Evolutionary conservation across 2,888 invertebrate species (phyloP), one percentile per base, ranked within the genome.

Genomic region (Drosophila robusta): DNA sequence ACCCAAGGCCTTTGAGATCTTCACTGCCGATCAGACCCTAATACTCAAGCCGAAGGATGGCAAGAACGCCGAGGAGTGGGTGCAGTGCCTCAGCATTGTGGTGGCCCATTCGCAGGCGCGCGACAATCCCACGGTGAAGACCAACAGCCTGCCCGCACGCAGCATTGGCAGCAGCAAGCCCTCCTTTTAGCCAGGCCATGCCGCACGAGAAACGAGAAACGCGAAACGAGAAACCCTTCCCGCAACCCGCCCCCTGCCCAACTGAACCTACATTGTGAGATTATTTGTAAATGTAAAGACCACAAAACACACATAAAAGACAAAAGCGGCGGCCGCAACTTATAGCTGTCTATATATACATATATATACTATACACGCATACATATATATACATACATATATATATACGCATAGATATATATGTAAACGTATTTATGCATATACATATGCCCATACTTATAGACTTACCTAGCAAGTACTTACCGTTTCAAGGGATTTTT

Each of bases 1-100:
- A 86, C 98, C 98, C 22, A 98, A 97, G 92, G 98, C 98, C 1
- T 98, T 98, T 93, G 98, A 98, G 93, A 98, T 98, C 86, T 98
- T 98, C 93, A 98, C 98, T 0, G 96, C 96, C 55, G 97, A 98
- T 92, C 97, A 97, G 92, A 97, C 97, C 9, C 95, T 98, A 78
- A 97, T 98, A 88, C 94, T 98, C 80, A 98, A 98, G 93, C 98
- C 98, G 7, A 97, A 97, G 92, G 97, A 98, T 91, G 97, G 97
- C 45, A 97, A 97, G 92, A 97, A 98, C 92, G 98, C 98, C 1
- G 98, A 98, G 93, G 97, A 98, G 92, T 98, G 98, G 98, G 97
- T 98, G 46, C 98, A 98, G 92, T 98, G 97, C 92, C 94, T 98
- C 71, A 97, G 97, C 90, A 97, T 98, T 72, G 98, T 97, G 4